Evolutionary conservation across 2,797 vertebrate genomes (phyloP).

Genomic region (Dryobates pubescens): DNA sequence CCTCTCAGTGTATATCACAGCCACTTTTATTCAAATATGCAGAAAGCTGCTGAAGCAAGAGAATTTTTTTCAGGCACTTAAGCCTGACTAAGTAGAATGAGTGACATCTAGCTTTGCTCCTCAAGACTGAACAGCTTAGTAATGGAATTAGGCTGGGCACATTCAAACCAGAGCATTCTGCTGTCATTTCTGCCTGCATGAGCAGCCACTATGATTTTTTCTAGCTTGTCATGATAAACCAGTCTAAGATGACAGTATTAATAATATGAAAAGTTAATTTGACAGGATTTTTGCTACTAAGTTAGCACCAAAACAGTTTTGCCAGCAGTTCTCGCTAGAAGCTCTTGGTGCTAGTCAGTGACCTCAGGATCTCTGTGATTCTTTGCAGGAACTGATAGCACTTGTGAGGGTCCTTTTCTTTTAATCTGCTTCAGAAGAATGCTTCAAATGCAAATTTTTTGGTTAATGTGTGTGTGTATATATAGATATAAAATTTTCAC

Average conservation of each 20-base stretch:
- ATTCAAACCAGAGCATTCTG: rapidly evolving
- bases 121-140: neutral
- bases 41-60: constrained; percentile 27
- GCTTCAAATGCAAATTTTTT: neutral
- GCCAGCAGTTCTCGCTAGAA: neutral
- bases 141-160: neutral
- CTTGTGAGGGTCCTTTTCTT: neutral
- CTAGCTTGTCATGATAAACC: neutral
- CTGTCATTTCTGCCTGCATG: neutral
- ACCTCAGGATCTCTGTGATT: neutral
- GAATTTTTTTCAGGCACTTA: neutral
- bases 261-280: neutral
- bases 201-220: constrained; percentile 14
- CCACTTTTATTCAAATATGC: constrained; percentile 23
- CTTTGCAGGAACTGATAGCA: neutral
- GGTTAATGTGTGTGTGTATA: too few relatives aligned
- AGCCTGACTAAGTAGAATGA: neutral
- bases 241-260: neutral
- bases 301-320: neutral
- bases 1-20: constrained; percentile 1
- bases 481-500: neutral
- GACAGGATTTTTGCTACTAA: neutral
- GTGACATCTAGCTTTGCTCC: neutral
- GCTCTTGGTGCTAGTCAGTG: neutral
- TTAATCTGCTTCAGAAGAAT: neutral